Evolutionary conservation across 1,140 invertebrate genomes (phyloP).

Genomic region (Steinernema feltiae): DNA sequence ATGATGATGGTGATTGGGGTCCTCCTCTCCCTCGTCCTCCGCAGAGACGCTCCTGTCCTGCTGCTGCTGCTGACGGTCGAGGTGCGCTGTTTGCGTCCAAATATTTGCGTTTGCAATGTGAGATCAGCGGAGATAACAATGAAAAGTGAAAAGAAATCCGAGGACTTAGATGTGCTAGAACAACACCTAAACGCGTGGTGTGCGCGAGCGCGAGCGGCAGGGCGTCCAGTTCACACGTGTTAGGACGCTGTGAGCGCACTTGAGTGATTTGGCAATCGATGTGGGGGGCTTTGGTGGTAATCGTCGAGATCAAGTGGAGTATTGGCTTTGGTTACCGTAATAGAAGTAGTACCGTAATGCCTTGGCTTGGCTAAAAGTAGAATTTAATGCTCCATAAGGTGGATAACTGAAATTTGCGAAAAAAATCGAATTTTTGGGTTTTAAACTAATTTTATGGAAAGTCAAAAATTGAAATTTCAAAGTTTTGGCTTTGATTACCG

Average conservation of each 20-base stretch:
- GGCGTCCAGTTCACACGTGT: not conserved
- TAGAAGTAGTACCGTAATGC: too few relatives aligned
- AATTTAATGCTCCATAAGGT: too few relatives aligned
- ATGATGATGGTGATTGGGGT: too few relatives aligned
- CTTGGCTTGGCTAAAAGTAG: too few relatives aligned
- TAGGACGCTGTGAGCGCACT: not conserved
- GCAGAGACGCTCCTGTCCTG: too few relatives aligned
- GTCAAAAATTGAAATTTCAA: too few relatives aligned
- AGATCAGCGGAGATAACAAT: conserved; percentile 12
- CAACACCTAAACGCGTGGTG: not conserved
- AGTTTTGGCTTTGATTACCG: too few relatives aligned
- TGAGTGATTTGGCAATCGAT: not conserved
- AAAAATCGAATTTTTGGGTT: too few relatives aligned
- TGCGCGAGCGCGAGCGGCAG: too few relatives aligned
- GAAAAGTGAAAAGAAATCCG: not conserved
- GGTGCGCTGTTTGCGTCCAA: not conserved
- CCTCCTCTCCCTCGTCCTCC: too few relatives aligned
- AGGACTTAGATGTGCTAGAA: not conserved
- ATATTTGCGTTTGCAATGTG: conserved; percentile 14
- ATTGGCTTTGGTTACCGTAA: too few relatives aligned
- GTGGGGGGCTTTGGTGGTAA: not conserved
- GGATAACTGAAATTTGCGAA: too few relatives aligned
- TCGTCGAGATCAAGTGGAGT: not conserved
- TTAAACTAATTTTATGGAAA: not conserved
- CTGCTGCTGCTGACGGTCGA: not conserved